Base-by-base conservation (phyloP, 1,140 invertebrate species). In the Drosophila nebulosa region DNA sequence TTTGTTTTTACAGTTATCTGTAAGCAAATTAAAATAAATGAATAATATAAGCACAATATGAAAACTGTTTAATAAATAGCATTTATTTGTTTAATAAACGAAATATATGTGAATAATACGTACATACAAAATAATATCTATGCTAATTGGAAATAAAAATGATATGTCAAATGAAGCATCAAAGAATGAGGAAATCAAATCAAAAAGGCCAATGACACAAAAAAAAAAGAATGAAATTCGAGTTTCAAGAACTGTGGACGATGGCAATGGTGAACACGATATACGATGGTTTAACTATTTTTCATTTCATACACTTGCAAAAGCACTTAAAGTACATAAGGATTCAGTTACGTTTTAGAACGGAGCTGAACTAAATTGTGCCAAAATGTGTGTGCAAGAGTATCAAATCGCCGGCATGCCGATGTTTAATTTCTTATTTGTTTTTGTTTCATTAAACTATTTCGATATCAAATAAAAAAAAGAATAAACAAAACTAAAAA, bases 11-110 rank as follows among this genome's bases (percentile, higher is more conserved):
- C n/a, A 26, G 39, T 36, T 36, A 36, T 42, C 1, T 58, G 16
- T 42, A 58, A 36, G 56, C 56, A 58, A 58, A 39, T 35, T 4
- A 36, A 36, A 35, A 36, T 3, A 2, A 35, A 21, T 35, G n/a
- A n/a, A n/a, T 12, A 36, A 42, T 5, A 42, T 2, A 42, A 42
- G 18, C 6, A 42, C 14, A 42, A 42, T 7, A 7, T 18, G 18
- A 14, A 46, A 46, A 21, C 21, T 21, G 16, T 46, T 21, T 58
- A 58, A 58, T 58, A 35, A 58, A 58, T 36, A 35, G 21, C 56
- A 58, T 36, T 39, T 58, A 58, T 60, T 42, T 42, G 22, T 36
- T 39, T 39, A 58, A 26, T 26, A 24, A 42, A 60, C 36, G 12
- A 42, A 26, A 60, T 16, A 16, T 18, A 42, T 42, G 39, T 42